Evolutionary conservation across 2,113 vertebrate species (phyloP).

Genomic region (Athene noctua): DNA sequence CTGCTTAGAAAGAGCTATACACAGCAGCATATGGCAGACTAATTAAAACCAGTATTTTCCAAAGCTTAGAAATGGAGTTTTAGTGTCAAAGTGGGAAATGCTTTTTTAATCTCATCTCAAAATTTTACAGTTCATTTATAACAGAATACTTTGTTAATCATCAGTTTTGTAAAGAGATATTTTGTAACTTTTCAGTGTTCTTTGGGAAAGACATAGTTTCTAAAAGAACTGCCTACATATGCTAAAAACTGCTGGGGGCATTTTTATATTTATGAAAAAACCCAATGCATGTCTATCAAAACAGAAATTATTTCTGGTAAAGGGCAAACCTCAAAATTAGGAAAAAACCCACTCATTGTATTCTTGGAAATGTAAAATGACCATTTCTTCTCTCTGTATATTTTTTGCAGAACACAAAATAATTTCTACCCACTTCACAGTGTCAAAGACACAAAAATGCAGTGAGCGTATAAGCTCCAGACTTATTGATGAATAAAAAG

Average conservation of each 20-base stretch:
- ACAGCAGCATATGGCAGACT: neutral
- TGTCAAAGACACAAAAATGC: neutral
- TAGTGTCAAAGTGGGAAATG: neutral
- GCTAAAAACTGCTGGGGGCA: neutral
- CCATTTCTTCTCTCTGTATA: neutral
- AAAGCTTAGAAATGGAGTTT: neutral
- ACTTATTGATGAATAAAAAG: neutral
- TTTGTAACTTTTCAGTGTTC: neutral
- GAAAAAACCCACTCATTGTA: neutral
- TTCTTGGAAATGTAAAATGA: neutral
- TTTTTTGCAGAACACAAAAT: neutral
- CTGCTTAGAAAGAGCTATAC: neutral
- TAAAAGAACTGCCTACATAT: neutral
- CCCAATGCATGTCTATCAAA: neutral
- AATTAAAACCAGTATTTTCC: slow-evolving; percentile 15
- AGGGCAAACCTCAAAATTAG: neutral
- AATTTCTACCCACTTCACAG: neutral
- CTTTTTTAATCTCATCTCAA: neutral
- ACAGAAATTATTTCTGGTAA: neutral
- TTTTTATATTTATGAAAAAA: neutral
- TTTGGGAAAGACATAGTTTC: neutral
- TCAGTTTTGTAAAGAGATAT: neutral
- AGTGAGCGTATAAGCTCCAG: neutral
- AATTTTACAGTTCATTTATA: neutral
- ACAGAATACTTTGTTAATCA: neutral